phyloP scores from a whole-genome alignment of 1,140 invertebrate genomes.

The Elysia chlorotica region DNA sequence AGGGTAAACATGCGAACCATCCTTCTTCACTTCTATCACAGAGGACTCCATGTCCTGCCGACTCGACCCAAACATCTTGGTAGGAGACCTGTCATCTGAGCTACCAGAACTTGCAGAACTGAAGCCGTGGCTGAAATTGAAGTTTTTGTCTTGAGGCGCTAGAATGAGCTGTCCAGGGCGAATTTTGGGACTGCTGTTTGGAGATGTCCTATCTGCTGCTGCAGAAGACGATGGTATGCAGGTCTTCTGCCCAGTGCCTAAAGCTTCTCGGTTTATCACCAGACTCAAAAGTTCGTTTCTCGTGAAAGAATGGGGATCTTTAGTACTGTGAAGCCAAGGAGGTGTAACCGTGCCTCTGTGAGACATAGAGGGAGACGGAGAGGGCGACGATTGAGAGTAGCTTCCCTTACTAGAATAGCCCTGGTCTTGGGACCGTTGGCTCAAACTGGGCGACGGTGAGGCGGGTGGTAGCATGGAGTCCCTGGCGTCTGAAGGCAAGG shows the following conservation, averaged over 20 bases:
- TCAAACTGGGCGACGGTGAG: slow-evolving; percentile 13
- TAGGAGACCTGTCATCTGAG: slow-evolving; percentile 26
- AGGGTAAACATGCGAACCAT: slow-evolving; percentile 1
- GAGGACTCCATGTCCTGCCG: slow-evolving; percentile 24
- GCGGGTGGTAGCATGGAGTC: too few relatives aligned
- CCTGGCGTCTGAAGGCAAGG: too few relatives aligned
- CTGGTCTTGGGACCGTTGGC: slow-evolving; percentile 18
- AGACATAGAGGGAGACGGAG: slow-evolving; percentile 13
- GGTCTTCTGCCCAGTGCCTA: not conserved
- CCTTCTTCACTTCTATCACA: slow-evolving; percentile 29
- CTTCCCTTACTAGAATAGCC: slow-evolving; percentile 20
- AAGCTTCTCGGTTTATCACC: slow-evolving; percentile 11
- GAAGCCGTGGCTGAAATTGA: slow-evolving; percentile 42
- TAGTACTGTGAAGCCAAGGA: slow-evolving; percentile 13
- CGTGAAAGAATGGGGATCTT: not conserved
- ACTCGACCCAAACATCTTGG: slow-evolving; percentile 26
- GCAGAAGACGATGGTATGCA: too few relatives aligned
- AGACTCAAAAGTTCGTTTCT: slow-evolving; percentile 1
- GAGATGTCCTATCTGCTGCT: not conserved
- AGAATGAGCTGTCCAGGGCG: slow-evolving; percentile 47
- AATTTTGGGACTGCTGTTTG: not conserved
- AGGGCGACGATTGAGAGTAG: slow-evolving; percentile 18
- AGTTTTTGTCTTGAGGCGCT: slow-evolving; percentile 44
- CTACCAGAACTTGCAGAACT: slow-evolving; percentile 36
- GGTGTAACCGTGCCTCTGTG: slow-evolving; percentile 7